Conservation (phyloP, 2,888 invertebrate genomes). For the Podabrus alpinus region DNA sequence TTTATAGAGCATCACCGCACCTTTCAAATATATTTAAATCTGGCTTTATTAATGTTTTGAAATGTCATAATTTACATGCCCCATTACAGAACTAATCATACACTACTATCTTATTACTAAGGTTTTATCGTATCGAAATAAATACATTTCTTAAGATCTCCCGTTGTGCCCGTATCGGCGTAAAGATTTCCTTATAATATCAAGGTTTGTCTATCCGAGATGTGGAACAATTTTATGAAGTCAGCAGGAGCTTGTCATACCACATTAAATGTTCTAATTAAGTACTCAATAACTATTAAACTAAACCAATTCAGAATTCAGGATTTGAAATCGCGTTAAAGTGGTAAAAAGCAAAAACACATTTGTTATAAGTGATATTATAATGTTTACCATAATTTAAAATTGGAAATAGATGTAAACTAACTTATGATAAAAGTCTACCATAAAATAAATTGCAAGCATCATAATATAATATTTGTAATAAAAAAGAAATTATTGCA, state of each 20-base stretch:
- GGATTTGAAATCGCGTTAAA: background rate
- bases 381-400: background rate
- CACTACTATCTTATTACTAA: background rate
- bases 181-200: background rate
- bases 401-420: background rate
- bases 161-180: background rate
- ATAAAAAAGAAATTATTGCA: too few species aligned
- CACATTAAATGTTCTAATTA: background rate
- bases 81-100: background rate
- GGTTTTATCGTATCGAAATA: background rate
- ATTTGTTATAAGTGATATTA: background rate
- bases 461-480: too few species aligned
- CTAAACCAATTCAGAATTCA: background rate
- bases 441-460: background rate
- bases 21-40: background rate
- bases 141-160: background rate
- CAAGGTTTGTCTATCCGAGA: background rate
- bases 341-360: background rate
- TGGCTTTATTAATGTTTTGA: background rate
- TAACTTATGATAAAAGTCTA: background rate
- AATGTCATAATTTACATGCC: background rate
- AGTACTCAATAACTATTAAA: background rate
- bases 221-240: background rate
- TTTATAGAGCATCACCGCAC: background rate
- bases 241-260: background rate